A percentile compares a stretch with the other conserved stretches of the same genome.
Conservation (phyloP, 1,140 invertebrate genomes). For the Pemphigus obesinymphae region DNA sequence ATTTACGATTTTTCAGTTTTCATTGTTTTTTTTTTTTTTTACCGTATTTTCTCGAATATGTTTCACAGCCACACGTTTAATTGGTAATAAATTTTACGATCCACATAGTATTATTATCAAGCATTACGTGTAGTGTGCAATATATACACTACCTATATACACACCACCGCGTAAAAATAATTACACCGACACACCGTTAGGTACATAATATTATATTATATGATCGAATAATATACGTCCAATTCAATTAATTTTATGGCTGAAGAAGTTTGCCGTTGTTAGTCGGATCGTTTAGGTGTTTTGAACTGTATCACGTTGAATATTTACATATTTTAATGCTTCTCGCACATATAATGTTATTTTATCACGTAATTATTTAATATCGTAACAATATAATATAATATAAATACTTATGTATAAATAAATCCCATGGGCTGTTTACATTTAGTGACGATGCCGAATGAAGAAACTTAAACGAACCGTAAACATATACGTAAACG, state of each 20-base stretch:
- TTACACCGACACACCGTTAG: not conserved
- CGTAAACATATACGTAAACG: not conserved
- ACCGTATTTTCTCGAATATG: not conserved
- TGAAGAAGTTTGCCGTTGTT: not conserved
- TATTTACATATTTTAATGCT: no score
- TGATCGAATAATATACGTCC: not conserved
- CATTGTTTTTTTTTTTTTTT: not conserved
- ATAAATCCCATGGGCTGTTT: no score
- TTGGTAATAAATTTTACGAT: not conserved
- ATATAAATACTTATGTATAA: no score
- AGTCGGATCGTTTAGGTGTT: not conserved
- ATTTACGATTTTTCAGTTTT: no score
- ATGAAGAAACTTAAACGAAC: constrained; percentile 11
- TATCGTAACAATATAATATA: no score
- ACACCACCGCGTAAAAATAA: no score
- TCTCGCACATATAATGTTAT: no score
- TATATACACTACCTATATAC: not conserved
- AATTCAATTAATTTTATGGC: not conserved
- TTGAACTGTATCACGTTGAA: no score
- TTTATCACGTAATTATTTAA: no score
- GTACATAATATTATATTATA: not conserved
- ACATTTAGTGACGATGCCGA: not conserved
- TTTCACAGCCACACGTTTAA: not conserved
- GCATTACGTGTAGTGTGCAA: not conserved
- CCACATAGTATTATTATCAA: not conserved